Evolutionary conservation across 2,113 vertebrate species (phyloP).

Genomic region (Sterrhoptilus dennistouni): DNA sequence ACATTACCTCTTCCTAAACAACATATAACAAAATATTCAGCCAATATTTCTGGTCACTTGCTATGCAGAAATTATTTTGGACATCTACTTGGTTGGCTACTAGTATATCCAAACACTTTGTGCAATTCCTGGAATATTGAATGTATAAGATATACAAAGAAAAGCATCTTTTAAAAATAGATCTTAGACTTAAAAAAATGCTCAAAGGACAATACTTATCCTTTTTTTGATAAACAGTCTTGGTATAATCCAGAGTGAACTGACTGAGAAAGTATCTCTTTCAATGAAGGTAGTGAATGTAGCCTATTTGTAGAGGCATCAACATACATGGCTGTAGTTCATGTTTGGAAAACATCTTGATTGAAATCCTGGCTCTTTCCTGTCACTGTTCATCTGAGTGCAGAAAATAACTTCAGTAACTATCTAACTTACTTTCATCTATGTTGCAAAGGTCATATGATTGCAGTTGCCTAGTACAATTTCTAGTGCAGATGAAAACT

Average conservation of each 20-base stretch:
- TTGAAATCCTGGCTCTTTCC: background rate
- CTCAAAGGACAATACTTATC: background rate
- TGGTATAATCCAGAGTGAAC: background rate
- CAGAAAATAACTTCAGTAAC: background rate
- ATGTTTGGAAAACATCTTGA: background rate
- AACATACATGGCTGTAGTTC: background rate
- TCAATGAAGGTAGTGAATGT: background rate
- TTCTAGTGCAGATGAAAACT: background rate
- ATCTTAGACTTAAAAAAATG: background rate
- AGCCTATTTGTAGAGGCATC: background rate
- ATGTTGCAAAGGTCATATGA: background rate
- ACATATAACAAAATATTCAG: background rate
- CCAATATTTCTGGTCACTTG: background rate
- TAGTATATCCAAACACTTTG: background rate
- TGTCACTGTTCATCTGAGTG: background rate
- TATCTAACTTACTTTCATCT: background rate
- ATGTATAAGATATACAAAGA: background rate
- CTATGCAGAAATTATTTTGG: background rate
- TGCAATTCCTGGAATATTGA: background rate
- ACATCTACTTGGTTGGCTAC: background rate
- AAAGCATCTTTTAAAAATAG: background rate
- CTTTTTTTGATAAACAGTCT: background rate
- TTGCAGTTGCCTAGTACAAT: background rate
- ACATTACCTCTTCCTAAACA: background rate
- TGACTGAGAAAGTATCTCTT: background rate